phyloP scores from a whole-genome alignment of 2,888 invertebrate genomes.

The Cheilosia vernalis region DNA sequence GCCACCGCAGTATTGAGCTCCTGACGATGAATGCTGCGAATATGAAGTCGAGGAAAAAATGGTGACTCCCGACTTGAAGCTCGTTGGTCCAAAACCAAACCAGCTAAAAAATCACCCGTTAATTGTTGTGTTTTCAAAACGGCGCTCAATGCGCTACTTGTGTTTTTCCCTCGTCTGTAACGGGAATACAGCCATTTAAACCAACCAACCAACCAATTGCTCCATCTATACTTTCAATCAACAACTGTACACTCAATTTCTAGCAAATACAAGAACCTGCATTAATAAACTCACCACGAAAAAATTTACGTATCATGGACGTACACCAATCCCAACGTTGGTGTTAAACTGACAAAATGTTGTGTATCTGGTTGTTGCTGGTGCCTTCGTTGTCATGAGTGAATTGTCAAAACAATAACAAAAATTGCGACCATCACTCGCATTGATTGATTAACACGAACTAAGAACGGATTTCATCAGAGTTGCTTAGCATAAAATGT shows the following conservation, averaged over 20 bases:
- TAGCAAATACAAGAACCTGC: slow-evolving; percentile 5
- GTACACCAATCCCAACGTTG: no score
- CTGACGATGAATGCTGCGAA: no score
- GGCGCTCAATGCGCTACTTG: no score
- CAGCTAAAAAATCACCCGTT: no score
- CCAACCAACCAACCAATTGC: no score
- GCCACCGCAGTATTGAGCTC: no score
- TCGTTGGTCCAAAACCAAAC: no score
- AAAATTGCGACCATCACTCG: slow-evolving; percentile 38
- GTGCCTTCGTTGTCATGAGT: slow-evolving; percentile 60
- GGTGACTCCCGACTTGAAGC: no score
- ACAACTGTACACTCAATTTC: neutral
- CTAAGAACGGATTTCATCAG: neutral
- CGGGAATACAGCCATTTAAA: no score
- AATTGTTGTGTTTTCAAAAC: no score
- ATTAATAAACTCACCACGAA: neutral
- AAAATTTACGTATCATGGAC: neutral
- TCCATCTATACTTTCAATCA: slow-evolving; percentile 10
- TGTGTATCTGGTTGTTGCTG: neutral
- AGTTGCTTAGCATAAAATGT: slow-evolving; percentile 42
- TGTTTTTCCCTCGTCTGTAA: no score
- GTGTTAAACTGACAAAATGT: neutral
- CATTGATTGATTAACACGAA: slow-evolving; percentile 59
- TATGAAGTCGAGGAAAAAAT: no score
- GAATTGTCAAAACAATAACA: slow-evolving; percentile 70